Percentiles rank a stretch among this genome's conserved stretches.
Conservation (phyloP, 2,888 invertebrate species). For the Coecobrya sp. region DNA sequence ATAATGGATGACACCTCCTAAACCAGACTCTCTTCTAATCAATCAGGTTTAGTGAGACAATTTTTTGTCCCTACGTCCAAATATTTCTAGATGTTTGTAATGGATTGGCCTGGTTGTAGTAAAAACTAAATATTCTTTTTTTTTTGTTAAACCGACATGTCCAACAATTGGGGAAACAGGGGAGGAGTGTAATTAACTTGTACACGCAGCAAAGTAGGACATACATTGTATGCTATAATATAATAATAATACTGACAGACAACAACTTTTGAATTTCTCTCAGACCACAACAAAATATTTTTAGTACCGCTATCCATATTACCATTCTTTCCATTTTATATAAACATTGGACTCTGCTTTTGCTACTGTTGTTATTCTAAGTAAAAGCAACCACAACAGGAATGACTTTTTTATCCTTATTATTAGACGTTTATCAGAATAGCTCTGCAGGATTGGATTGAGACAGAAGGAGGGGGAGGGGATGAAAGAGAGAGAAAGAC, state of each 20-base stretch:
- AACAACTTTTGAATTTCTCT: background rate
- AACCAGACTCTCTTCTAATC: constrained; percentile 70
- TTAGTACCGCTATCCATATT: constrained; percentile 8
- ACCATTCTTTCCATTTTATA: background rate
- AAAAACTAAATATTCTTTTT: background rate
- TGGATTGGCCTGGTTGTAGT: constrained; percentile 37
- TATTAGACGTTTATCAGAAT: background rate
- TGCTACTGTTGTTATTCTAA: background rate
- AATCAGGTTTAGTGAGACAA: constrained; percentile 71
- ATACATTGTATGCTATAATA: background rate
- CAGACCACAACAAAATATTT: too few species aligned
- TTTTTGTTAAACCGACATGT: background rate
- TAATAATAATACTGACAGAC: too few species aligned
- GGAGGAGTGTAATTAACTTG: background rate
- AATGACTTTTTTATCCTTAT: constrained; percentile 2
- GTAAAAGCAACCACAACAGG: background rate
- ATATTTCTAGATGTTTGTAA: background rate
- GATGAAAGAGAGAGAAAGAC: constrained; percentile 1
- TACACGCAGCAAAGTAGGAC: too few species aligned
- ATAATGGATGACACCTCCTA: constrained; percentile 78
- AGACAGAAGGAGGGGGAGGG: constrained; percentile 1
- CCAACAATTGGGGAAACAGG: background rate
- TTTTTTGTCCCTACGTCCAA: constrained; percentile 45
- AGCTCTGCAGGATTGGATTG: background rate
- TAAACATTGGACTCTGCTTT: constrained; percentile 3